Evolutionary conservation across 2,888 invertebrate genomes (phyloP).

Genomic region (Cynaeus angustus): DNA sequence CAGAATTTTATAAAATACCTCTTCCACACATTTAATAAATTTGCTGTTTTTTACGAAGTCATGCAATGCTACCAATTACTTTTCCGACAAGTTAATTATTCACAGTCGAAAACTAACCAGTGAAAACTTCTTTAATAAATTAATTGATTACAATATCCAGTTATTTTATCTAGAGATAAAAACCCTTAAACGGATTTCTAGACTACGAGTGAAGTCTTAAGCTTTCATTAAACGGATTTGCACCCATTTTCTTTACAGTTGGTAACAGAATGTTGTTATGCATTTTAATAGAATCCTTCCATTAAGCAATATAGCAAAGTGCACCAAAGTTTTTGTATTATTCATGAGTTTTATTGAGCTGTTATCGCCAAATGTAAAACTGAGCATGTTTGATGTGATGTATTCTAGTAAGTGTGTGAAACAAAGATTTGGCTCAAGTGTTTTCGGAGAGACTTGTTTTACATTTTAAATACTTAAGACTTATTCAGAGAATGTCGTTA

Average conservation of each 20-base stretch:
- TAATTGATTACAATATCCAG: too few relatives aligned
- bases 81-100: too few relatives aligned
- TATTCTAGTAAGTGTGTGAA: not conserved
- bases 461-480: too few relatives aligned
- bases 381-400: not conserved
- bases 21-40: too few relatives aligned
- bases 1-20: too few relatives aligned
- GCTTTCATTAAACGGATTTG: not conserved
- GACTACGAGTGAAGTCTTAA: not conserved
- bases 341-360: not conserved
- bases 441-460: too few relatives aligned
- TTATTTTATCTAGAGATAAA: too few relatives aligned
- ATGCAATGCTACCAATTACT: not conserved
- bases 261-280: not conserved
- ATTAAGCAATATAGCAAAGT: conserved; percentile 2
- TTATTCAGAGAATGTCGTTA: too few relatives aligned
- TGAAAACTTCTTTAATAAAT: too few relatives aligned
- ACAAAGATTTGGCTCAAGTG: too few relatives aligned
- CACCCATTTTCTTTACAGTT: not conserved
- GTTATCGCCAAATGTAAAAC: not conserved
- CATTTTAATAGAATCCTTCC: not conserved
- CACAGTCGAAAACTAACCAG: too few relatives aligned
- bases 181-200: not conserved
- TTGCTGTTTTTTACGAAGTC: not conserved
- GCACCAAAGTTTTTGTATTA: not conserved